These are phyloP conservation scores for Gadopsis bispinosus DNA, from an alignment of 2,797 vertebrate genomes.

Conservation along the genomic window DNA sequence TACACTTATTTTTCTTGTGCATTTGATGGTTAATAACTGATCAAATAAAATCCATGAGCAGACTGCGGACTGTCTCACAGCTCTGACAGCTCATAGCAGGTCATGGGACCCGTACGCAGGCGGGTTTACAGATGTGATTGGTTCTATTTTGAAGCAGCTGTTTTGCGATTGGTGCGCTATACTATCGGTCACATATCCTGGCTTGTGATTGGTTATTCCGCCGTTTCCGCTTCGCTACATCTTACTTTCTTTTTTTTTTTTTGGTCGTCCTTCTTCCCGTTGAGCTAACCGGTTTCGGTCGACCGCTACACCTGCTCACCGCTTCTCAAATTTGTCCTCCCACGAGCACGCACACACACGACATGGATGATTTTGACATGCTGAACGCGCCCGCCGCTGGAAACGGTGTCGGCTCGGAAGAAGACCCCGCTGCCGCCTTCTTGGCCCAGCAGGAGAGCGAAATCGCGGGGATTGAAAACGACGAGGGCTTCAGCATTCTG, in stretches of 20 bases:
- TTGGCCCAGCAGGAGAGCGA: constrained; percentile 95
- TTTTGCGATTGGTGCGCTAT: constrained; percentile 10
- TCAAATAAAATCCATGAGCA: background rate
- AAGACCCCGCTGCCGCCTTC: constrained; percentile 94
- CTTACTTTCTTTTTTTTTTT: background rate
- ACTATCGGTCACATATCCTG: constrained; percentile 37
- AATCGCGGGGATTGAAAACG: constrained; percentile 96
- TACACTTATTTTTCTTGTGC: background rate
- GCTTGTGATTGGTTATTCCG: constrained; percentile 65
- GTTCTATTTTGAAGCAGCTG: constrained; percentile 30
- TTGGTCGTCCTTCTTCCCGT: constrained; percentile 52
- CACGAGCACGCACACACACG: background rate
- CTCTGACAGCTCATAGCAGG: constrained; percentile 41
- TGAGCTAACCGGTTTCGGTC: constrained; percentile 57
- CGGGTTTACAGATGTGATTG: constrained; percentile 59
- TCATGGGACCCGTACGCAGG: constrained; percentile 69
- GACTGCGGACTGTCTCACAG: constrained; percentile 45
- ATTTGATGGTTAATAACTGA: background rate
- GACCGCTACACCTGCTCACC: constrained; percentile 49
- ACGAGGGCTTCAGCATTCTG: constrained; percentile 95
- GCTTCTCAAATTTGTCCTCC: constrained; percentile 5
- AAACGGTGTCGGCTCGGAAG: constrained; percentile 87
- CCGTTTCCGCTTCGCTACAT: constrained; percentile 64
- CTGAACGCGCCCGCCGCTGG: constrained; percentile 83
- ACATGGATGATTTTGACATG: constrained; percentile 89